Evolutionary conservation across 92 coral and sea anemone genomes (phyloP).

Genomic region (Actinernus sp.): DNA sequence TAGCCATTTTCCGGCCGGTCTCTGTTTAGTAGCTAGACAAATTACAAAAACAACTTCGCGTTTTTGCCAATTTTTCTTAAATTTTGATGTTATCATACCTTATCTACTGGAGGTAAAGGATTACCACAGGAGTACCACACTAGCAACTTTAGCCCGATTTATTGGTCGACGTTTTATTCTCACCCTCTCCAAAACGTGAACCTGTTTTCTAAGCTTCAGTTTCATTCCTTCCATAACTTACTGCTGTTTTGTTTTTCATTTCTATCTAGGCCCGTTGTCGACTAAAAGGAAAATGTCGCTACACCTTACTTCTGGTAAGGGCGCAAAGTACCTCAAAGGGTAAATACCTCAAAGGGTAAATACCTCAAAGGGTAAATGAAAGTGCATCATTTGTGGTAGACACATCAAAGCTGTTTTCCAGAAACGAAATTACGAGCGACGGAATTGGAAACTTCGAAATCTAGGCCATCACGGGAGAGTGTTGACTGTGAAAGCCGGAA

Average conservation of each 20-base stretch:
- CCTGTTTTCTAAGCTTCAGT: too few species aligned
- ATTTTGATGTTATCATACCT: too few species aligned
- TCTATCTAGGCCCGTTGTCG: background rate
- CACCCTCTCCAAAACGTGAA: too few species aligned
- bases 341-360: background rate
- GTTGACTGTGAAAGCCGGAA: background rate
- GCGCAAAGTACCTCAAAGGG: background rate
- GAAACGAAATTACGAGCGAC: background rate
- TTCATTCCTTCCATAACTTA: too few species aligned
- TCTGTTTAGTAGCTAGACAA: too few species aligned
- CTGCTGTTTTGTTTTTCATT: background rate
- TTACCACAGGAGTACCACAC: too few species aligned
- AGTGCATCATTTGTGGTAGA: background rate
- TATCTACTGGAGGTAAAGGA: too few species aligned
- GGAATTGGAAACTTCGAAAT: background rate
- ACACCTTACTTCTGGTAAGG: background rate
- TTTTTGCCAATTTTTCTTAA: too few species aligned
- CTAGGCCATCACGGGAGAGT: background rate
- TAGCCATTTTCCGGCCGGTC: too few species aligned
- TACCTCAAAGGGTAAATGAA: background rate
- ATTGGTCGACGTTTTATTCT: too few species aligned
- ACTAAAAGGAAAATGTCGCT: background rate
- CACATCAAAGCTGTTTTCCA: background rate
- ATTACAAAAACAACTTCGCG: too few species aligned
- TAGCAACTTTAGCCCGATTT: too few species aligned